These are phyloP conservation scores for Colletes latitarsis DNA, from an alignment of 1,140 invertebrate genomes.

Conservation along the genomic window DNA sequence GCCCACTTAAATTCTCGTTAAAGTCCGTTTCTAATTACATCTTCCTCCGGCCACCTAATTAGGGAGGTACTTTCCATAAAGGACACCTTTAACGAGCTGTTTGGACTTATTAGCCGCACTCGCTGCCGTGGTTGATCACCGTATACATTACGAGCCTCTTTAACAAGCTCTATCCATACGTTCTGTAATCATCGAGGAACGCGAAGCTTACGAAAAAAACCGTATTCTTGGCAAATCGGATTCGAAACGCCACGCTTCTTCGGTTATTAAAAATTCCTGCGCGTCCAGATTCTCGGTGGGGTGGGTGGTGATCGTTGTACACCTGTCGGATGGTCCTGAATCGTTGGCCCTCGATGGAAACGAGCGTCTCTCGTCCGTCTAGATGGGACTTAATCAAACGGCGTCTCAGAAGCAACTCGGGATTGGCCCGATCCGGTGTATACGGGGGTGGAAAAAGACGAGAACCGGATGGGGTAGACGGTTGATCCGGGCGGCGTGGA, in stretches of 20 bases:
- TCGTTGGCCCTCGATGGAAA: no score
- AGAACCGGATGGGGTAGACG: not conserved
- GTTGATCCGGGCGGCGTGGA: constrained; percentile 23
- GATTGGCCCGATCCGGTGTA: not conserved
- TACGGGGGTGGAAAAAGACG: not conserved
- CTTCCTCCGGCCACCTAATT: constrained; percentile 18
- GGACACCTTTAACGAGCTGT: constrained; percentile 15
- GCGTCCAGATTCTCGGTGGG: no score
- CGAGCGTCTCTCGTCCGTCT: not conserved
- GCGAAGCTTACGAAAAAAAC: no score
- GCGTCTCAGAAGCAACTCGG: not conserved
- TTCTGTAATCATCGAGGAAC: no score
- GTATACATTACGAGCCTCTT: not conserved
- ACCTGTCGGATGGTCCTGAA: no score
- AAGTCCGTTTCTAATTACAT: constrained; percentile 12
- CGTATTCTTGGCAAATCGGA: not conserved
- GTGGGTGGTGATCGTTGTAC: no score
- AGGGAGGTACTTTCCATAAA: constrained; percentile 1
- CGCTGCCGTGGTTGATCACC: not conserved
- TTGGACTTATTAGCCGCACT: constrained; percentile 16
- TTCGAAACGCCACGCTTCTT: no score
- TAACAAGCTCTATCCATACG: not conserved
- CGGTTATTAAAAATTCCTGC: no score
- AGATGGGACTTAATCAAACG: not conserved
- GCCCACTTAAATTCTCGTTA: constrained; percentile 40